Evolutionary conservation across 2,888 invertebrate species (phyloP).

Genomic region (Drosophila pseudotakahashii): DNA sequence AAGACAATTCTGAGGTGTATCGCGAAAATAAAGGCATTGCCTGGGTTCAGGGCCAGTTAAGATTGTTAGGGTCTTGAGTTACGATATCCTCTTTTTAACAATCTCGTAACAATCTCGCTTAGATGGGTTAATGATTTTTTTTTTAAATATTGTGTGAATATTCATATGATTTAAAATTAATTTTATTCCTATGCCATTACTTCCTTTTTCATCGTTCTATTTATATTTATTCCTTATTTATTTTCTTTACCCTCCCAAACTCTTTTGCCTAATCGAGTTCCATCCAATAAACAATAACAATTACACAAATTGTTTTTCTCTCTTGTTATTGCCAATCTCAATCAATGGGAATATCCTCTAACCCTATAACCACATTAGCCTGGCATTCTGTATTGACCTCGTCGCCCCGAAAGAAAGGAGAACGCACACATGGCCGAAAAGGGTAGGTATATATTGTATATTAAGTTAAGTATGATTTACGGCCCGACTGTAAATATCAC

Average conservation of each 20-base stretch:
- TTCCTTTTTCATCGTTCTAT: not conserved
- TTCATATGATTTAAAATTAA: no score
- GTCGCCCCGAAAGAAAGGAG: slow-evolving; percentile 4
- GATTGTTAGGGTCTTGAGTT: not conserved
- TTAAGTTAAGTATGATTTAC: slow-evolving; percentile 74
- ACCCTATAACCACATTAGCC: slow-evolving; percentile 10
- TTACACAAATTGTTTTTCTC: slow-evolving; percentile 22
- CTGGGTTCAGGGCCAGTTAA: slow-evolving; percentile 8
- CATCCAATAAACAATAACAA: slow-evolving; percentile 35
- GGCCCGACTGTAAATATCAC: slow-evolving; percentile 61
- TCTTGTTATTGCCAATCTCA: slow-evolving; percentile 8
- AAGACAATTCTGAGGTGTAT: slow-evolving; percentile 3
- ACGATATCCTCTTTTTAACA: no score
- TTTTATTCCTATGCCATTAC: no score
- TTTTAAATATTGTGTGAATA: no score
- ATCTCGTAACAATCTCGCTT: no score
- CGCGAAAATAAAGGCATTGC: not conserved
- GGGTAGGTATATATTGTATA: slow-evolving; percentile 44
- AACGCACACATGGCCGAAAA: slow-evolving; percentile 39
- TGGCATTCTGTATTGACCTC: slow-evolving; percentile 32
- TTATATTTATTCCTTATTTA: not conserved
- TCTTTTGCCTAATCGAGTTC: not conserved
- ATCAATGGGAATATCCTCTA: slow-evolving; percentile 31
- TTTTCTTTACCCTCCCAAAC: not conserved
- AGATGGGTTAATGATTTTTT: no score